These are phyloP conservation scores for Steinernema scapterisci DNA, from an alignment of 2,888 invertebrate genomes.

Conservation along the genomic window DNA sequence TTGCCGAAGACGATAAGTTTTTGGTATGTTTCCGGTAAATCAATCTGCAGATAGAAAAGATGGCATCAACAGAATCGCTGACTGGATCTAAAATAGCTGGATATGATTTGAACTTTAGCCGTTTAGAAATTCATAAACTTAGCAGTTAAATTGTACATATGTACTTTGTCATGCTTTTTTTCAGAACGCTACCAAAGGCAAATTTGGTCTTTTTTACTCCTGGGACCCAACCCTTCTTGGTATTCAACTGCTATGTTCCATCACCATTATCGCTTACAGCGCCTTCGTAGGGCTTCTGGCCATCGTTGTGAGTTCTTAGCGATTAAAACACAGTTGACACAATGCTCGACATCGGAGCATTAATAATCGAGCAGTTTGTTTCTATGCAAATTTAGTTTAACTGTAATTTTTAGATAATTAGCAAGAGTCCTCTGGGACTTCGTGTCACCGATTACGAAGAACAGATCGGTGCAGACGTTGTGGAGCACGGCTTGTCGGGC, in stretches of 20 bases:
- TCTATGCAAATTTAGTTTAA: too few relatives aligned
- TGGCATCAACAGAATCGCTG: too few relatives aligned
- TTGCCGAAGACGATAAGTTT: slow-evolving; percentile 63
- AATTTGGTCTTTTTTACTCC: slow-evolving; percentile 50
- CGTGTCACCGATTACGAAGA: slow-evolving; percentile 66
- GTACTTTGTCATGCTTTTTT: too few relatives aligned
- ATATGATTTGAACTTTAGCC: too few relatives aligned
- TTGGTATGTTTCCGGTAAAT: slow-evolving; percentile 47
- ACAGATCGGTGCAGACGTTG: slow-evolving; percentile 67
- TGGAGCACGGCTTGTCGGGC: slow-evolving; percentile 65
- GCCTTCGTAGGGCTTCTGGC: background rate
- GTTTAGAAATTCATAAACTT: too few relatives aligned
- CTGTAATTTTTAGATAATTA: slow-evolving; percentile 52
- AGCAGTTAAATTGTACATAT: too few relatives aligned
- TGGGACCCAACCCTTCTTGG: slow-evolving; percentile 39
- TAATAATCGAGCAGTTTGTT: too few relatives aligned
- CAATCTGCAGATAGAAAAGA: background rate
- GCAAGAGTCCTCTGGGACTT: slow-evolving; percentile 61
- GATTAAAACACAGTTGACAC: too few relatives aligned
- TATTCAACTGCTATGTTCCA: slow-evolving; percentile 45
- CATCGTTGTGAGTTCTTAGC: slow-evolving; percentile 2
- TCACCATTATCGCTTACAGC: slow-evolving; percentile 25
- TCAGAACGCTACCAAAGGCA: slow-evolving; percentile 44
- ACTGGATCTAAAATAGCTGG: too few relatives aligned
- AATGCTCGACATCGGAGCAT: too few relatives aligned